Conservation (phyloP, 2,888 invertebrate genomes). For the Eupithecia centaureata region DNA sequence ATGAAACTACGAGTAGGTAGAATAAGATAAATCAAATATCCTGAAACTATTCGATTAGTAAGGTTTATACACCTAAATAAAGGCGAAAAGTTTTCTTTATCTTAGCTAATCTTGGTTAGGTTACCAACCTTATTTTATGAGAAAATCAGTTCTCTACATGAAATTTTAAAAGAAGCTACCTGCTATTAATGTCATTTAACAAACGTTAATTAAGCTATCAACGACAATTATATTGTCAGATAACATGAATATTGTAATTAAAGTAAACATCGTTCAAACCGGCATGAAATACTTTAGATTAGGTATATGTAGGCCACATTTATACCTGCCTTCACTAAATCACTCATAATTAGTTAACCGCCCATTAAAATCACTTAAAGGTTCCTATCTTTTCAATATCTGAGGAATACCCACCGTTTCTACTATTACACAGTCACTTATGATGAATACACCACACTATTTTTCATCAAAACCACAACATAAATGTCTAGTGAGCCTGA, state of each 20-base stretch:
- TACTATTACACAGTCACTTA: too few species aligned
- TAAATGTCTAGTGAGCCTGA: background rate
- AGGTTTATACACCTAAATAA: too few species aligned
- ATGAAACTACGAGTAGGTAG: too few species aligned
- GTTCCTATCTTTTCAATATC: background rate
- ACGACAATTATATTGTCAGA: constrained; percentile 16
- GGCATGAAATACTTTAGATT: background rate
- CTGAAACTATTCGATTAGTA: too few species aligned
- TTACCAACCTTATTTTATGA: background rate
- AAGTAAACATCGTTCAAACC: constrained; percentile 5
- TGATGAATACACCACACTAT: background rate
- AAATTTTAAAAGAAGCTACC: background rate
- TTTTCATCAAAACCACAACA: background rate
- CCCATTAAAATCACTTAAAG: background rate
- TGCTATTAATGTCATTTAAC: background rate
- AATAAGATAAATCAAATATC: too few species aligned
- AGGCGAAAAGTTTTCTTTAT: background rate
- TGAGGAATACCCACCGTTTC: background rate
- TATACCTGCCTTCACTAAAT: background rate
- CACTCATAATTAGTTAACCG: background rate
- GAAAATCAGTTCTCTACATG: background rate
- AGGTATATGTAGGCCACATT: background rate
- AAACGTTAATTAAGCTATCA: constrained; percentile 13
- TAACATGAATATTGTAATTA: constrained; percentile 18
- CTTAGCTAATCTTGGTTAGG: background rate